Conservation (phyloP, 2,797 vertebrate genomes). For the Streptopelia turtur region DNA sequence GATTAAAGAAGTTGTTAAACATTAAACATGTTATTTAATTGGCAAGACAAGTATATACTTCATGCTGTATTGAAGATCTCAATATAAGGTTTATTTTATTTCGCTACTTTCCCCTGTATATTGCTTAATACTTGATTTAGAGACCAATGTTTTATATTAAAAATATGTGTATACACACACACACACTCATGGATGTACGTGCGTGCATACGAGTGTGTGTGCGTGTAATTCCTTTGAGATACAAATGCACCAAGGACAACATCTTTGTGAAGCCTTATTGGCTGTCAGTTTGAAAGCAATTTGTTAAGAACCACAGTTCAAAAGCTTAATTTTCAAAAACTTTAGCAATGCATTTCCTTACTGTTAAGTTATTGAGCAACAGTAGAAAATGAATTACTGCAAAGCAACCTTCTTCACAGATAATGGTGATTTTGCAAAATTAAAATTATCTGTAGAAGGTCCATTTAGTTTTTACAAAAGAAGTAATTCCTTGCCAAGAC, state of each 20-base stretch:
- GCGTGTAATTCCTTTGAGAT: background rate
- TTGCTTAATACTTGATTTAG: background rate
- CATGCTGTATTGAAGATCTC: background rate
- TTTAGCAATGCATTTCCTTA: background rate
- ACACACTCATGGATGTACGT: too few relatives aligned
- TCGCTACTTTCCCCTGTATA: background rate
- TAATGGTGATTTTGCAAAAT: background rate
- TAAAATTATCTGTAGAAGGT: background rate
- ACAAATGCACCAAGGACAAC: background rate
- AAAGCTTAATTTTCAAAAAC: background rate
- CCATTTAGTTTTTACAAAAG: background rate
- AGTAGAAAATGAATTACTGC: background rate
- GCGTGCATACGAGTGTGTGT: too few relatives aligned
- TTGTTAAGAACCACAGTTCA: background rate
- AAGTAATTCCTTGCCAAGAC: background rate
- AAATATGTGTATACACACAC: background rate
- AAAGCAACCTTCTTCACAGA: background rate
- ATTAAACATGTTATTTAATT: background rate
- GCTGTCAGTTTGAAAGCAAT: background rate
- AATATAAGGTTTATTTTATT: background rate
- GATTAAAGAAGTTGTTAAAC: background rate
- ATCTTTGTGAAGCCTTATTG: background rate
- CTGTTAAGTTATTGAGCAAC: accelerated
- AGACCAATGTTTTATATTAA: background rate
- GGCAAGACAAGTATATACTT: background rate